A percentile compares a stretch with the other conserved stretches of the same genome.
Conservation (phyloP, 2,113 vertebrate species). For the Dissostichus mawsoni region DNA sequence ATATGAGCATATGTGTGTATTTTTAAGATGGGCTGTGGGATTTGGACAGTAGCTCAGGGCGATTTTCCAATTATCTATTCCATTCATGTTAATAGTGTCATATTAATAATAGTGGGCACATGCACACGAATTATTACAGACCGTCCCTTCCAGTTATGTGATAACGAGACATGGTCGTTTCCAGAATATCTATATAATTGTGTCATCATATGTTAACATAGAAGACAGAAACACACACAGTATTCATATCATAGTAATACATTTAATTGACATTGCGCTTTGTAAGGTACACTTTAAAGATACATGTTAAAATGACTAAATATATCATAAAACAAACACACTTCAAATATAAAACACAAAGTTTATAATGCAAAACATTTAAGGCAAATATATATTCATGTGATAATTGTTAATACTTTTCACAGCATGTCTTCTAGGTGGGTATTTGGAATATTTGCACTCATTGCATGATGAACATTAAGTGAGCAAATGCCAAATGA, state of each 20-base stretch:
- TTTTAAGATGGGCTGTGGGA: conserved; percentile 19
- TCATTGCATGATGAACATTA: background rate
- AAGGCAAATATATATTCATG: background rate
- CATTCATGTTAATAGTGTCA: conserved; percentile 22
- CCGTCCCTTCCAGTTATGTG: conserved; percentile 16
- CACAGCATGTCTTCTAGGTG: background rate
- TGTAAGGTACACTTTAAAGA: no score
- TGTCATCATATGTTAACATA: background rate
- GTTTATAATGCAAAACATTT: no score
- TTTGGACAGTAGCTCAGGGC: conserved; percentile 27
- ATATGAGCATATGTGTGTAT: conserved; percentile 9
- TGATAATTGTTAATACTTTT: background rate
- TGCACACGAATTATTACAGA: background rate
- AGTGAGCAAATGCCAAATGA: background rate
- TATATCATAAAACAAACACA: no score
- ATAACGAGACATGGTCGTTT: conserved; percentile 8
- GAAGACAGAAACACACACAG: no score
- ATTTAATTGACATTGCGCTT: no score
- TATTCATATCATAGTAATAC: no score
- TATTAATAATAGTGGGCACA: no score
- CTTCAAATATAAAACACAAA: no score
- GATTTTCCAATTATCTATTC: conserved; percentile 34
- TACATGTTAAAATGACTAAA: no score
- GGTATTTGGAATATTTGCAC: background rate
- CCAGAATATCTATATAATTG: background rate